Base-by-base conservation (phyloP, 1,140 invertebrate genomes). In the Bombus superbus region DNA sequence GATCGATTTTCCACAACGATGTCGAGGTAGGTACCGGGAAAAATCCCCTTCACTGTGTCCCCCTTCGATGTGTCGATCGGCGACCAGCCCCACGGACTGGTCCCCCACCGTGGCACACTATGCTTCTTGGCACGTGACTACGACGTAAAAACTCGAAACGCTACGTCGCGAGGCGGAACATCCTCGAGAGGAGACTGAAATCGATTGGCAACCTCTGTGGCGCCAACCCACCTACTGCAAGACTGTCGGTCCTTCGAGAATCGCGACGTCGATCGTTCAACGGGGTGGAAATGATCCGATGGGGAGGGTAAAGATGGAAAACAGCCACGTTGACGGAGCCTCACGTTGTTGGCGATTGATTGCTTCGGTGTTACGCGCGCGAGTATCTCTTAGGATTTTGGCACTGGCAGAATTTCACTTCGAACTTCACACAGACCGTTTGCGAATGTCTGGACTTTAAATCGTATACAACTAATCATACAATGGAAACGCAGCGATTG, bases 1-100 rank as follows among this genome's bases (percentile, higher is more conserved):
- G 93, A 91, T 95, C 93, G 94, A 94, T 94, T 92, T 91, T 92
- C 90, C 85, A 76, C 79, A 40, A 79, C 85, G 75, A 85, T 83
- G 82, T 78, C 76, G 88, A 35, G 64, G 59, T 53, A 62, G 74
- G 71, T 83, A 74, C 68, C 79, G 57, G 69, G 79, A 71, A 74
- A 87, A 72, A 80, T 57, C 82, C 47, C 81, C 82, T 66, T 81
- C 87, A 13, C 62, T 75, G 86, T 53, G 88, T 87, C 87, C 84
- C 88, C 84, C 25, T 38, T 22, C 28, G 13, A 57, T 47, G 44
- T 40, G 22, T 62, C 38, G 38, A 68, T 53, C 68, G 71, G 47
- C 18, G 47, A 53, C 47, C 47, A 53, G 47, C 47, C 47, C 47
- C 18, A 32, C 42, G 35, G 18, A 76, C 57, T 72, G 35, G 68